Conservation (phyloP, 1,140 invertebrate genomes). For the Drosophila subpulchrella region DNA sequence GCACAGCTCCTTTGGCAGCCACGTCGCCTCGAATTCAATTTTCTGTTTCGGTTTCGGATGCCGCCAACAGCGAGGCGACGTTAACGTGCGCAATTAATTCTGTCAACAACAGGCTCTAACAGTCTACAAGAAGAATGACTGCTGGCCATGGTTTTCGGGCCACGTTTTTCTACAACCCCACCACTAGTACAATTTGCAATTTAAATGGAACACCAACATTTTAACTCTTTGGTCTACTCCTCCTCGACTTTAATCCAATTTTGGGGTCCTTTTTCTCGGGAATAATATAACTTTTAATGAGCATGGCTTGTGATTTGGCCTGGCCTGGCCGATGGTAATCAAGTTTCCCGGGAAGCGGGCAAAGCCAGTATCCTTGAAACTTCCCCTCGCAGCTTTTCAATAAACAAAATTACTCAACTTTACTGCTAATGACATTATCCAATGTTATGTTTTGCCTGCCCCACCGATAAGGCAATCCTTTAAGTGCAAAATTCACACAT, state of each 20-base stretch:
- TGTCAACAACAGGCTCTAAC: conserved; percentile 61
- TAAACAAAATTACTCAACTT: conserved; percentile 48
- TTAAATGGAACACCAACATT: conserved; percentile 47
- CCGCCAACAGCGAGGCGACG: conserved; percentile 25
- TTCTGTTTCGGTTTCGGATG: conserved; percentile 27
- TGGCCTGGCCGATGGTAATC: conserved; percentile 40
- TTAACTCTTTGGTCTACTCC: conserved; percentile 36
- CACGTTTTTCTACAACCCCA: conserved; percentile 5
- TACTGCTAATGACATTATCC: conserved; percentile 47
- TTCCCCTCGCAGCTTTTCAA: conserved; percentile 31
- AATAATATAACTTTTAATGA: conserved; percentile 46
- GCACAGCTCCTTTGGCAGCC: conserved; percentile 24
- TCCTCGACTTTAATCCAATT: conserved; percentile 34
- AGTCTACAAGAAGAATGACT: conserved; percentile 19
- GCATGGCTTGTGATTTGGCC: conserved; percentile 35
- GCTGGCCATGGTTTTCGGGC: conserved; percentile 27
- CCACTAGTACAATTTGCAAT: conserved; percentile 60
- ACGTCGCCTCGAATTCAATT: conserved; percentile 62
- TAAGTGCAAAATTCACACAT: conserved; percentile 45
- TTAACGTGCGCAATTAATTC: conserved; percentile 74
- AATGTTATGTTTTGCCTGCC: conserved; percentile 12
- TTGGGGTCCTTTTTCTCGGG: conserved; percentile 7
- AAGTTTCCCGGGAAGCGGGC: conserved; percentile 1
- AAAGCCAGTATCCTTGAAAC: conserved; percentile 12
- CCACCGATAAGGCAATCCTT: conserved; percentile 34